Percentiles rank a stretch among this genome's conserved stretches.
These are phyloP conservation scores for Alosa alosa DNA, from an alignment of 2,113 vertebrate genomes.

Conservation along the genomic window DNA sequence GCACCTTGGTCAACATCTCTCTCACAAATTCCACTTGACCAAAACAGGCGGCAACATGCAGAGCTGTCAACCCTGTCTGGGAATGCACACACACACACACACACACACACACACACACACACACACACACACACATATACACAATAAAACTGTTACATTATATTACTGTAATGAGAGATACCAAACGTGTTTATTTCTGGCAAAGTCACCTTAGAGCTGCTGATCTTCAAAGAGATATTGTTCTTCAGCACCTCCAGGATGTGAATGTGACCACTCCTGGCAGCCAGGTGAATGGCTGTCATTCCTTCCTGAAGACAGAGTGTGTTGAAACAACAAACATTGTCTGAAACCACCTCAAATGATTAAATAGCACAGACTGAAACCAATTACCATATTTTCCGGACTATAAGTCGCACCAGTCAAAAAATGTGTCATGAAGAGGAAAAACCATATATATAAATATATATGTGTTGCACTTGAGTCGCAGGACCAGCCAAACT, in stretches of 20 bases:
- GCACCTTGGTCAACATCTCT: conserved; percentile 56
- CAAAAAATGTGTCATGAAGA: too few relatives aligned
- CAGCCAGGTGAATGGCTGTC: conserved; percentile 60
- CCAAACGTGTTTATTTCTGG: not conserved
- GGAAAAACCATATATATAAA: too few relatives aligned
- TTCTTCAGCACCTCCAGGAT: conserved; percentile 59
- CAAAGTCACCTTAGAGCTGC: conserved; percentile 57
- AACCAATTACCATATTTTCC: too few relatives aligned
- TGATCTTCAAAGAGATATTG: conserved; percentile 54
- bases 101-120: not conserved
- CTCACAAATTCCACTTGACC: conserved; percentile 60
- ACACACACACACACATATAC: not conserved
- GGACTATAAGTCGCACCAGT: too few relatives aligned
- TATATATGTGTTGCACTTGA: too few relatives aligned
- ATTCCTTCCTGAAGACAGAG: conserved; percentile 59
- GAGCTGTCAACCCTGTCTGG: conserved; percentile 59
- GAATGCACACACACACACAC: conserved; percentile 22
- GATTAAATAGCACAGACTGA: too few relatives aligned
- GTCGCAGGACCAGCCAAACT: too few relatives aligned
- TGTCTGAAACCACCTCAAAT: not conserved
- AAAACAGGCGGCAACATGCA: conserved; percentile 54
- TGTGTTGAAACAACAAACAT: not conserved
- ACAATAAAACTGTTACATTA: not conserved
- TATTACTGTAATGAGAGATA: not conserved
- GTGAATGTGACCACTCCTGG: conserved; percentile 58